Evolutionary conservation across 2,888 invertebrate species (phyloP), one percentile per base, ranked within the genome.

Genomic region (Dolomedes plantarius): DNA sequence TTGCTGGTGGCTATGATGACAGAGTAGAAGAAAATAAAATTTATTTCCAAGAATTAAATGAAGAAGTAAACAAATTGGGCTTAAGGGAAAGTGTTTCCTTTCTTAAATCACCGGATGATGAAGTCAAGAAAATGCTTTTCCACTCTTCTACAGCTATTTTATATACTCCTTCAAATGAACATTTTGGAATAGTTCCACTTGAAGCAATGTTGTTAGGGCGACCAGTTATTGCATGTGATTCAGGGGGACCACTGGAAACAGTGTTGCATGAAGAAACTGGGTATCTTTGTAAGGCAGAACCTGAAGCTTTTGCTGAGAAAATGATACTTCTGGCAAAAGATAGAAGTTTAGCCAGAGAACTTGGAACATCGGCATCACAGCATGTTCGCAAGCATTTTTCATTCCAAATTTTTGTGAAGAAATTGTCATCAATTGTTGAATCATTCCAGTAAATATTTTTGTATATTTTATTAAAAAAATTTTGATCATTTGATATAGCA

Each of bases 111-210:
- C 96, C 98, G 0, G 94, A 94, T 71, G 98, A 99, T 91, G 92
- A 93, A 56, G 94, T 95, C 78, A 99, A 99, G 92, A 93, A 95
- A 6, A 94, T 95, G 16, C 92, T 99, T 27, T 92, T 99, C n/a
- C 92, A 93, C 41, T 92, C 94, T 80, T 95, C 96, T 89, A 93
- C 94, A 77, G 95, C 96, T 88, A 92, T 99, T 27, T 91, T 99
- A 28, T 99, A 99, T 91, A 99, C 99, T 7, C 99, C 99, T 0
- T 94, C 95, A 1, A 96, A 96, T 91, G 99, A 99, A 91, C 99
- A 99, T 92, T 99, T 99, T 93, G 99, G 99, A 5, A 99, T 99
- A 90, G 99, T 99, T 9, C 99, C 99, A 0, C 93, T 99, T 76
- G 99, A 99, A 93, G 98, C 98, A 0, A 99, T 99, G 99, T 96